These are phyloP conservation scores for Alcis repandata DNA, from an alignment of 2,888 invertebrate genomes.

Conservation along the genomic window DNA sequence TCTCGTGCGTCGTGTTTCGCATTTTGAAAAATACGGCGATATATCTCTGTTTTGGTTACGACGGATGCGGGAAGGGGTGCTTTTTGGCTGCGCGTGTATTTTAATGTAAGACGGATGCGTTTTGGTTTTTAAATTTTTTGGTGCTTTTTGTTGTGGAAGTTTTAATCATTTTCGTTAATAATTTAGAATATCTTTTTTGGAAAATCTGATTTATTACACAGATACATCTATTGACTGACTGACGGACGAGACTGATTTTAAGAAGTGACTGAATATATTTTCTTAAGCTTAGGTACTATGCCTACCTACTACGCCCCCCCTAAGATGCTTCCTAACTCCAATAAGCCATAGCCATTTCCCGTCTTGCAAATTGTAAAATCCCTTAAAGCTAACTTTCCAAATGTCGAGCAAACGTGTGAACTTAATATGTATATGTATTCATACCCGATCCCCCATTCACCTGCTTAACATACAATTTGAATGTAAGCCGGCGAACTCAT, in stretches of 20 bases:
- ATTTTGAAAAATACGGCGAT: constrained; percentile 63
- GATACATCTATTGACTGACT: too few species aligned
- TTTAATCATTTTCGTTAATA: too few species aligned
- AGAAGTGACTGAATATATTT: too few species aligned
- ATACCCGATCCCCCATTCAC: constrained; percentile 36
- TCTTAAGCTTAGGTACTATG: not conserved
- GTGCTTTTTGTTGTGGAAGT: too few species aligned
- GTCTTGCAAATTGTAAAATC: constrained; percentile 23
- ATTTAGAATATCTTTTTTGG: too few species aligned
- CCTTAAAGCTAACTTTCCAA: constrained; percentile 26
- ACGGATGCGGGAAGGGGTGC: constrained; percentile 38
- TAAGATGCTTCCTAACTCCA: constrained; percentile 7
- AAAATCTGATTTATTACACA: too few species aligned
- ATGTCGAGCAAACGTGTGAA: constrained; percentile 32
- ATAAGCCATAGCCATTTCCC: constrained; percentile 22
- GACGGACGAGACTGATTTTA: too few species aligned
- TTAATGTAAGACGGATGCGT: not conserved
- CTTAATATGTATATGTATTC: constrained; percentile 37
- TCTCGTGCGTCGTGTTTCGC: constrained; percentile 60
- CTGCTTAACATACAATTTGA: constrained; percentile 43
- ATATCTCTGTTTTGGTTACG: constrained; percentile 47
- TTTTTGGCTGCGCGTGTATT: constrained; percentile 31
- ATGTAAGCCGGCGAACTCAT: constrained; percentile 37
- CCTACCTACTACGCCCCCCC: not conserved
- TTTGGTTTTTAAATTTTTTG: constrained; percentile 4